These are phyloP conservation scores for Malacosoma neustria DNA, from an alignment of 2,888 invertebrate species.

Conservation along the genomic window DNA sequence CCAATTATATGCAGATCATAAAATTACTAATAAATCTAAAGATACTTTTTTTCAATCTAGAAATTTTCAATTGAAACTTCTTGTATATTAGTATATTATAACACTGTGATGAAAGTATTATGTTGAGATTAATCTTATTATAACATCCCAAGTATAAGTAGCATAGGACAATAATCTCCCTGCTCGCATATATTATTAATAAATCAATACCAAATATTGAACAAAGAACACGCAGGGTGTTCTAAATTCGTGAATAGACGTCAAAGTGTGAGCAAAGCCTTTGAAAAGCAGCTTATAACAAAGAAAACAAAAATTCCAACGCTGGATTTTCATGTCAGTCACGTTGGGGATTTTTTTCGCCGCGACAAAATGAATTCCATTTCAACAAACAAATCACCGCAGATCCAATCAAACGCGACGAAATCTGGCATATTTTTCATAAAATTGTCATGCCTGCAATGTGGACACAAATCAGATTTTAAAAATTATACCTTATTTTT, in stretches of 20 bases:
- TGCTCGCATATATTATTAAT: conserved; percentile 9
- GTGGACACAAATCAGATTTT: too few relatives aligned
- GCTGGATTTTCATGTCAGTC: conserved; percentile 53
- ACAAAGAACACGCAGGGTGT: conserved; percentile 26
- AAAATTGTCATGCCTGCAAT: too few relatives aligned
- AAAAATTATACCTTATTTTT: too few relatives aligned
- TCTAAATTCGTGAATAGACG: conserved; percentile 27
- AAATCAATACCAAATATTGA: conserved; percentile 22
- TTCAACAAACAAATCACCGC: conserved; percentile 48
- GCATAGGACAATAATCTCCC: not conserved
- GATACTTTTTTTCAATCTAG: too few relatives aligned
- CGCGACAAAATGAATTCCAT: conserved; percentile 43
- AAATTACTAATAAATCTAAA: too few relatives aligned
- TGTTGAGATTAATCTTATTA: too few relatives aligned
- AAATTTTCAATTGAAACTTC: too few relatives aligned
- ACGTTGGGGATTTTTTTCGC: conserved; percentile 39
- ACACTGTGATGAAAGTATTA: too few relatives aligned
- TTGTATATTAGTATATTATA: too few relatives aligned
- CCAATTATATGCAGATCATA: too few relatives aligned
- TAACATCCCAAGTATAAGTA: too few relatives aligned
- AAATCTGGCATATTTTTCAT: conserved; percentile 24
- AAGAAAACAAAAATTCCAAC: conserved; percentile 45
- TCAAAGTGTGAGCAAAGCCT: conserved; percentile 28
- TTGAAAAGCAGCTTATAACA: conserved; percentile 38
- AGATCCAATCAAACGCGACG: conserved; percentile 45